Percentiles rank a stretch among this genome's conserved stretches.
Evolutionary conservation across 1,140 invertebrate species (phyloP).

Genomic region (Heliconius hermathena): DNA sequence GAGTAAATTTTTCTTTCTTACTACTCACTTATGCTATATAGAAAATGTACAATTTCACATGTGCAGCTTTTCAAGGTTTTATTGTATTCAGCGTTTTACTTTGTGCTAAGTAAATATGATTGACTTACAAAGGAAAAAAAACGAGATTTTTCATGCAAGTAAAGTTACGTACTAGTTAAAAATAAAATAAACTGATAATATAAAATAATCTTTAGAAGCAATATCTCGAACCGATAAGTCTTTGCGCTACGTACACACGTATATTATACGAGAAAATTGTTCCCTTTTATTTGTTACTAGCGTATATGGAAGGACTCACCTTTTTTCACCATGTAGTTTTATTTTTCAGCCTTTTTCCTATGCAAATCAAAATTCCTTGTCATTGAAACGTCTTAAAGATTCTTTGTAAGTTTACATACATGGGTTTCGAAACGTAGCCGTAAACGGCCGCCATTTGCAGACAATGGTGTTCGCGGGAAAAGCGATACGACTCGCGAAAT

Average conservation of each 20-base stretch:
- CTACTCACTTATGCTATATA: too few relatives aligned
- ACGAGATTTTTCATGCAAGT: too few relatives aligned
- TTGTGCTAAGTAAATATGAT: too few relatives aligned
- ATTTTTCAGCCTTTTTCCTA: conserved; percentile 56
- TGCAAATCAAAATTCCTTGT: conserved; percentile 70
- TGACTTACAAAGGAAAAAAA: too few relatives aligned
- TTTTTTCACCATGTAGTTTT: conserved; percentile 34
- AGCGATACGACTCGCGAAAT: conserved; percentile 53
- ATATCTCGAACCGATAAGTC: too few relatives aligned
- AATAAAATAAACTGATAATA: too few relatives aligned
- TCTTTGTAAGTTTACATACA: conserved; percentile 70
- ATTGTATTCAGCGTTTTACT: too few relatives aligned
- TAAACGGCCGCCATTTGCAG: conserved; percentile 75
- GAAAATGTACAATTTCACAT: too few relatives aligned
- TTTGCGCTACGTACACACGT: background rate
- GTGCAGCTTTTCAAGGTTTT: too few relatives aligned
- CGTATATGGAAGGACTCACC: conserved; percentile 28
- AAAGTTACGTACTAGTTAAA: too few relatives aligned
- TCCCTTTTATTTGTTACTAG: conserved; percentile 24
- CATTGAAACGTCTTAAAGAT: conserved; percentile 68
- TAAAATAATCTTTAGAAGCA: too few relatives aligned
- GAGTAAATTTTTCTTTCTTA: too few relatives aligned
- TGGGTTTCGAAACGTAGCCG: conserved; percentile 70
- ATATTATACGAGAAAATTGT: background rate
- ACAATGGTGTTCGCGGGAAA: conserved; percentile 72